Base-by-base conservation (phyloP, 2,113 vertebrate genomes). In the Tragulus kanchil region DNA sequence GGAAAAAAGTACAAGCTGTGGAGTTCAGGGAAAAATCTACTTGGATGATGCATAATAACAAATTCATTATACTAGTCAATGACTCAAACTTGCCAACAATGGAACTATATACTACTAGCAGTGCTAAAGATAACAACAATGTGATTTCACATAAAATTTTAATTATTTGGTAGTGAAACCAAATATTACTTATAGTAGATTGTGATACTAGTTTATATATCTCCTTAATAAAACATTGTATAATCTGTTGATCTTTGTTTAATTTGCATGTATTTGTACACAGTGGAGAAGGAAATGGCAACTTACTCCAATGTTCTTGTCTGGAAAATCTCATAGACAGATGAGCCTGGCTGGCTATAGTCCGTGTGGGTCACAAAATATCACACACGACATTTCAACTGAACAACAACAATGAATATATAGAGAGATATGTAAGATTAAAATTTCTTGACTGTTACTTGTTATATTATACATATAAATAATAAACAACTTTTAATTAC, bases 401-500 rank as follows among this genome's bases (percentile, higher is more conserved):
- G 45, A 73, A 73, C 23, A 36, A 69, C 67, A 73, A 73, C 21
- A 73, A 45, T 21, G 45, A 45, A 52, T 78, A 50, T 85, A 8
- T 6, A 71, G 48, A 54, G 23, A 77, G 1, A 50, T 75, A 62
- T 21, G 7, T 90, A 77, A 96, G 25, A 95, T 19, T 71, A 82
- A 3, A 78, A 65, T 85, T 77, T 92, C 21, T 58, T 82, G 15
- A 64, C 48, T 79, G 2, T 69, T 91, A 36, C 69, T 90, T 93
- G n/a, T 85, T 89, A 19, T 69, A 86, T 45, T 89, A 85, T n/a
- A 89, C 62, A 75, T 21, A 69, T 89, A 71, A 93, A 82, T 48
- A 12, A 64, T 90, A 95, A 89, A 78, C 54, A 89, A 93, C 19
- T 90, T 95, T 94, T 64, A 96, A 82, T 82, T 91, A 96, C 58